These are phyloP conservation scores for Thaumatotibia leucotreta DNA, from an alignment of 1,140 invertebrate genomes.

Conservation along the genomic window DNA sequence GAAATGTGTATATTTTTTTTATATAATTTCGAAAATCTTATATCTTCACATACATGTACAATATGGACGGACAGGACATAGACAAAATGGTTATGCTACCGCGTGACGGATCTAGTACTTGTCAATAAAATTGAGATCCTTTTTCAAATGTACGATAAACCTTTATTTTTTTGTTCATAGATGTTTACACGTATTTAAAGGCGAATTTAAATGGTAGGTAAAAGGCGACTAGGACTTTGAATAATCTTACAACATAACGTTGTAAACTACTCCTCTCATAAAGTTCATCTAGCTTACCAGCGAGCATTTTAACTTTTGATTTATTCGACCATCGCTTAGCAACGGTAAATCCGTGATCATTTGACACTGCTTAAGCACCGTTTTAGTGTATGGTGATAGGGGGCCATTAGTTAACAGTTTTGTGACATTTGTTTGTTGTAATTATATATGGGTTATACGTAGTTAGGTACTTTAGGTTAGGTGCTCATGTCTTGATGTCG, in stretches of 20 bases:
- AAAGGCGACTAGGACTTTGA: background rate
- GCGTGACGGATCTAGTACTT: too few relatives aligned
- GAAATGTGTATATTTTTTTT: background rate
- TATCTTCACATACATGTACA: too few relatives aligned
- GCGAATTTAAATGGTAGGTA: too few relatives aligned
- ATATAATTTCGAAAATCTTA: too few relatives aligned
- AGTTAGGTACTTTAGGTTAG: too few relatives aligned
- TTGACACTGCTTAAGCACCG: slow-evolving; percentile 15
- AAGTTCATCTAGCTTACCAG: slow-evolving; percentile 45
- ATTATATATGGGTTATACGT: background rate
- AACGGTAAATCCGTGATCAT: slow-evolving; percentile 48
- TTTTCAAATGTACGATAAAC: too few relatives aligned
- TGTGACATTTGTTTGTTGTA: background rate
- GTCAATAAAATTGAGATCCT: too few relatives aligned
- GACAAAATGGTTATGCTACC: background rate
- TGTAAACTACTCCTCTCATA: slow-evolving; percentile 28
- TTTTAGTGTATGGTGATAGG: background rate
- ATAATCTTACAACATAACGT: slow-evolving; percentile 26
- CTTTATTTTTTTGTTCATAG: too few relatives aligned
- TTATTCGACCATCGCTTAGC: slow-evolving; percentile 52
- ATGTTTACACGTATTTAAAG: too few relatives aligned
- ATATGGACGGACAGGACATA: too few relatives aligned
- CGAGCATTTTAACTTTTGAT: slow-evolving; percentile 60
- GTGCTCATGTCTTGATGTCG: too few relatives aligned
- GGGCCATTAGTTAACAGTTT: background rate